Base-by-base conservation (phyloP, 2,888 invertebrate genomes). In the Amaurobius ferox region DNA sequence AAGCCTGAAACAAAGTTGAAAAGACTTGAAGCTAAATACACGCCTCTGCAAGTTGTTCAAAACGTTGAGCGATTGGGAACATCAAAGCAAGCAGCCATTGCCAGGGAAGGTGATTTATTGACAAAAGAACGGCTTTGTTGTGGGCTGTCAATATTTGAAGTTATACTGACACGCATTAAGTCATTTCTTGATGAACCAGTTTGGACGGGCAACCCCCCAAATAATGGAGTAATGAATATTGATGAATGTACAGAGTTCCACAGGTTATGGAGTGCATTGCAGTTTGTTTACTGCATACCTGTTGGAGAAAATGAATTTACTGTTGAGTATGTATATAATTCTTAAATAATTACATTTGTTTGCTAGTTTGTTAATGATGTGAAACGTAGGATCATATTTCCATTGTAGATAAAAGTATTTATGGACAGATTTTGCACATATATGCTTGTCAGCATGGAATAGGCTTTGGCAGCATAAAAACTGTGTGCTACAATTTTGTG, bases 231-330 rank as follows among this genome's bases (percentile, higher is more conserved):
- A 19, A 96, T 98, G 93, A 97, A 97, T 91, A 95, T 98, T 0
- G 98, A 98, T 91, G 98, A 98, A 92, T 98, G 98, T 90, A 95
- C 95, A 0, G 99, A 99, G 93, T 99, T 99, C 92, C 98, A 99
- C 92, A 94, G 92, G 13, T 92, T 99, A 66, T 99, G 99, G 99
- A 98, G 98, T 0, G 99, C 98, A 0, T 93, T 99, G 39, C 99
- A 99, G 91, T 99, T 99, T 93, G 96, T 98, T 73, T 98, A 98
- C 92, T 98, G 98, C 91, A 97, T 98, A 90, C 98, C 99, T 0
- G 97, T 98, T 29, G 96, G 96, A 3, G 97, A 97, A 88, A 97
- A 97, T 0, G 97, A 99, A 92, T 98, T 96, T 90, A 98, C 98
- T 23, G 96, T 98, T 0, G 98, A 98, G 96, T 96, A 91, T 94